phyloP scores from a whole-genome alignment of 2,797 vertebrate genomes.

The Eupleurogrammus muticus region DNA sequence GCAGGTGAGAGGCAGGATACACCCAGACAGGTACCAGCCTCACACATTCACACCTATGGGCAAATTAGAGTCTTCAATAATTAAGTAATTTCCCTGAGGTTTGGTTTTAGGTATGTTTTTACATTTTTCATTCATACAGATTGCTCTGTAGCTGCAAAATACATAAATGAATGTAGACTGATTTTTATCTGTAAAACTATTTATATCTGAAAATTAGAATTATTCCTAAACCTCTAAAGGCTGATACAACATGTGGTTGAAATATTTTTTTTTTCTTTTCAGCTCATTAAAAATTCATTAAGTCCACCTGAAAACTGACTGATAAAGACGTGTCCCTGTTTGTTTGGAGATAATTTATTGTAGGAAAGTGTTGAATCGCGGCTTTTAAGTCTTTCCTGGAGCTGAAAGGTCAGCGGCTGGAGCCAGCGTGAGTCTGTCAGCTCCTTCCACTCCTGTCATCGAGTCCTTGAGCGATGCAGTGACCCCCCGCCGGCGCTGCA shows the following conservation, averaged over 20 bases:
- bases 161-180: too few relatives aligned
- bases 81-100: too few relatives aligned
- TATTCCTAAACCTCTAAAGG: too few relatives aligned
- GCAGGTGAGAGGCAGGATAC: too few relatives aligned
- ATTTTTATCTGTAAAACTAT: too few relatives aligned
- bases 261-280: not conserved
- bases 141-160: too few relatives aligned
- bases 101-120: too few relatives aligned
- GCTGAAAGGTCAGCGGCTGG: conserved; percentile 28
- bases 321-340: not conserved
- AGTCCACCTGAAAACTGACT: not conserved
- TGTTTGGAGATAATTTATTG: not conserved
- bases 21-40: too few relatives aligned
- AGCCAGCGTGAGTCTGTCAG: conserved; percentile 11
- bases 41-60: too few relatives aligned
- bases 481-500: not conserved
- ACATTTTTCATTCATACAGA: too few relatives aligned
- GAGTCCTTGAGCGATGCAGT: not conserved
- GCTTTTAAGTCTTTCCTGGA: conserved; percentile 12
- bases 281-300: not conserved
- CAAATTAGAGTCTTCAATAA: too few relatives aligned
- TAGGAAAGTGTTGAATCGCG: not conserved
- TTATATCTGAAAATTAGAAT: too few relatives aligned
- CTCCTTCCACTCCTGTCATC: conserved; percentile 14
- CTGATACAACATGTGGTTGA: not conserved